A percentile compares a stretch with the other conserved stretches of the same genome.
Evolutionary conservation across 2,113 vertebrate species (phyloP).

Genomic region (Podarcis raffonei): DNA sequence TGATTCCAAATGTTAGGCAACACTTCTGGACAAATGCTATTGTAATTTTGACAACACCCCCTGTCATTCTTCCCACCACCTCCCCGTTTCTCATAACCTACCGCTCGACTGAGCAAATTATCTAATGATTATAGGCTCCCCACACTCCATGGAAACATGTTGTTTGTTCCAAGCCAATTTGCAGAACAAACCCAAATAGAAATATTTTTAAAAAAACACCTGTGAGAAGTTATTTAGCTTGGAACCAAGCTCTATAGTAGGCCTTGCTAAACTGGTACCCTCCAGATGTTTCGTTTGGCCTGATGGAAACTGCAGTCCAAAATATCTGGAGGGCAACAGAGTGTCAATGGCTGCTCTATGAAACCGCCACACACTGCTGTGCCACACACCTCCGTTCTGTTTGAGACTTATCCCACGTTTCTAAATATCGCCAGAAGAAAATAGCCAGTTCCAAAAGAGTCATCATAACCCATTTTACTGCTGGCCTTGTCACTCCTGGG

Average conservation of each 20-base stretch:
- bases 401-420: background rate
- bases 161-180: background rate
- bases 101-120: no score
- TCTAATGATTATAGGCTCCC: background rate
- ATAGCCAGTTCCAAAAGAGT: background rate
- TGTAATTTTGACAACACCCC: background rate
- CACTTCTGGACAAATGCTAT: background rate
- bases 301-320: no score
- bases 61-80: no score
- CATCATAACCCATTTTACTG: constrained; percentile 20
- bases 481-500: background rate
- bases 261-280: no score
- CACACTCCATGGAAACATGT: background rate
- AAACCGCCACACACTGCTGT: background rate
- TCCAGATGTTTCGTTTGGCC: no score
- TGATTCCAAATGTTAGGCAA: background rate
- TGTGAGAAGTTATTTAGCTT: background rate
- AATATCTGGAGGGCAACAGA: no score
- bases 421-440: background rate
- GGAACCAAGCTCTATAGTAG: background rate
- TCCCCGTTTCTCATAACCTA: background rate
- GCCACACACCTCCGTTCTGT: background rate
- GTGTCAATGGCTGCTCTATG: background rate
- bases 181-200: background rate
- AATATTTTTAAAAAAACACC: background rate